A percentile compares a stretch with the other conserved stretches of the same genome.
These are phyloP conservation scores for Pseudopleuronectes americanus DNA, from an alignment of 2,797 vertebrate genomes.

Conservation along the genomic window DNA sequence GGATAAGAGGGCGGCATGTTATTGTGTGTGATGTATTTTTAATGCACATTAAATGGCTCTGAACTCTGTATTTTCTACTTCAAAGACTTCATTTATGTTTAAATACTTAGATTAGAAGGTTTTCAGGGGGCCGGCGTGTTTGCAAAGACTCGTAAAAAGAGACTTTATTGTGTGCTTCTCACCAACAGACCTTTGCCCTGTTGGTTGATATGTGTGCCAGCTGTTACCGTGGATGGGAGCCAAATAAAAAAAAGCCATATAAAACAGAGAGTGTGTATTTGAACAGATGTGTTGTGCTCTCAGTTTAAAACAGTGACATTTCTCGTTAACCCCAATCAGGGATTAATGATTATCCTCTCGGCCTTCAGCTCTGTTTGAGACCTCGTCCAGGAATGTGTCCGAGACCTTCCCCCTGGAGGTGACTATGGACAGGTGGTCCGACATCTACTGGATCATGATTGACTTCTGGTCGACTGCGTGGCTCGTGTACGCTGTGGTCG, in stretches of 20 bases:
- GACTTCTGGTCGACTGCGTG: conserved; percentile 65
- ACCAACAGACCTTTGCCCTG: conserved; percentile 40
- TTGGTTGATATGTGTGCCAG: neutral
- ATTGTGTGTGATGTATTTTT: neutral
- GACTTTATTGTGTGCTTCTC: neutral
- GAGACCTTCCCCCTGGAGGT: conserved; percentile 67
- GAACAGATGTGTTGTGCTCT: neutral
- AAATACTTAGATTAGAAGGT: neutral
- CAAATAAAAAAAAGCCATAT: neutral
- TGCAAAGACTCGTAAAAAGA: neutral
- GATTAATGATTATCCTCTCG: neutral
- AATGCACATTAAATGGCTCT: too few relatives aligned
- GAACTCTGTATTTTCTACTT: neutral
- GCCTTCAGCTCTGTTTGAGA: conserved; percentile 62
- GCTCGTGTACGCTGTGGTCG: conserved; percentile 50
- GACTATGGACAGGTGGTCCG: conserved; percentile 71
- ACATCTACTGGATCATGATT: conserved; percentile 55
- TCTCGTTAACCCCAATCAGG: neutral
- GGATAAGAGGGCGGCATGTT: neutral
- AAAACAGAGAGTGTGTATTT: neutral
- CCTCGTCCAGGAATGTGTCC: conserved; percentile 53
- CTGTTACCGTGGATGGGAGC: neutral
- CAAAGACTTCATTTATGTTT: too few relatives aligned
- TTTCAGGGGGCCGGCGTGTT: neutral
- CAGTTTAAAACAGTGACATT: neutral